A percentile compares a stretch with the other conserved stretches of the same genome.
phyloP scores from a whole-genome alignment of 1,140 invertebrate species.

The Artemia franciscana region DNA sequence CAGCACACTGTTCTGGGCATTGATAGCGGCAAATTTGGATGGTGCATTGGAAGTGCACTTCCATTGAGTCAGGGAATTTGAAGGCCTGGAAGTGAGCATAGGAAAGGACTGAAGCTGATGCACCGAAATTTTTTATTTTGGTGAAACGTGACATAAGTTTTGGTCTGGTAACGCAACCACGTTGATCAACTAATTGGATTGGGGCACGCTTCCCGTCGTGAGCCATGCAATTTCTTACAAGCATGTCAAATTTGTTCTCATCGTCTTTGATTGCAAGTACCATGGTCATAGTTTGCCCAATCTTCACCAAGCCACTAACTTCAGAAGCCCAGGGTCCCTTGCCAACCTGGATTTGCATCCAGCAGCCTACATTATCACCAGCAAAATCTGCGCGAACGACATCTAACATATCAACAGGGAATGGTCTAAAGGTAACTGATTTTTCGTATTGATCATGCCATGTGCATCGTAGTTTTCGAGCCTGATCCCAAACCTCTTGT shows the following conservation, averaged over 20 bases:
- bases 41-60: constrained; percentile 85
- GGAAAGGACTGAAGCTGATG: constrained; percentile 66
- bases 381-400: constrained; percentile 79
- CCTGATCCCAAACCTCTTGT: constrained; percentile 89
- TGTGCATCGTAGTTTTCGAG: constrained; percentile 66
- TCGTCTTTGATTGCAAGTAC: constrained; percentile 85
- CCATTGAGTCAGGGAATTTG: constrained; percentile 88
- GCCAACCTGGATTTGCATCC: constrained; percentile 42
- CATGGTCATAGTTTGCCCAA: constrained; percentile 92
- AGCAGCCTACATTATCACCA: constrained; percentile 82
- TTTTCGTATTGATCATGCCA: constrained; percentile 93
- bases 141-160: constrained; percentile 83
- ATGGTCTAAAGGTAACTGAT: constrained; percentile 75
- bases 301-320: constrained; percentile 78
- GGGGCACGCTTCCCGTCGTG: constrained; percentile 80
- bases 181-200: constrained; percentile 80
- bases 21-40: constrained; percentile 74
- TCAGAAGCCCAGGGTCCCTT: constrained; percentile 88
- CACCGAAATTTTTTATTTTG: constrained; percentile 84
- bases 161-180: constrained; percentile 68
- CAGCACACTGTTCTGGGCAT: constrained; percentile 55
- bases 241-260: constrained; percentile 85
- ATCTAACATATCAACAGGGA: constrained; percentile 85
- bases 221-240: constrained; percentile 77
- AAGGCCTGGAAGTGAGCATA: constrained; percentile 85